Percentiles rank a stretch among this genome's conserved stretches.
These are phyloP conservation scores for Rhysida immarginata DNA, from an alignment of 1,140 invertebrate species.

Conservation along the genomic window DNA sequence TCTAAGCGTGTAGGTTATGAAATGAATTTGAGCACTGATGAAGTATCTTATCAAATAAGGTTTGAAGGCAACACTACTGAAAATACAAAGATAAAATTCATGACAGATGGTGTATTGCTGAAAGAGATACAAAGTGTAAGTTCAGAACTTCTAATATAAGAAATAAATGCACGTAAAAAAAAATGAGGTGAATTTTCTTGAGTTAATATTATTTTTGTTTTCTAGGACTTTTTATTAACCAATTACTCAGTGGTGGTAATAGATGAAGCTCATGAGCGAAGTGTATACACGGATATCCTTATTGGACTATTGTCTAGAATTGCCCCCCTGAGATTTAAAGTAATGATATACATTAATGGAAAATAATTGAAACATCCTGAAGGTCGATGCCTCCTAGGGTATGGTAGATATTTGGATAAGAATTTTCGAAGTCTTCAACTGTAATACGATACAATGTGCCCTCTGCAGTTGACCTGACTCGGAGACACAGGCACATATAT, in stretches of 20 bases:
- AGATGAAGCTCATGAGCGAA: constrained; percentile 95
- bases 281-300: constrained; percentile 86
- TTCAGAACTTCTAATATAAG: too few relatives aligned
- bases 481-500: too few relatives aligned
- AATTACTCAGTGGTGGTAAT: constrained; percentile 93
- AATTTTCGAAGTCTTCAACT: too few relatives aligned
- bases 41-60: constrained; percentile 91
- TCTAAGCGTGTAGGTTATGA: constrained; percentile 79
- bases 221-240: constrained; percentile 63
- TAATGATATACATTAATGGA: constrained; percentile 11
- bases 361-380: background rate
- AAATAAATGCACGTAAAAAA: background rate
- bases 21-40: constrained; percentile 56
- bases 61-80: constrained; percentile 87
- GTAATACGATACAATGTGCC: too few relatives aligned
- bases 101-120: constrained; percentile 98
- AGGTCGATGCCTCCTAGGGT: too few relatives aligned
- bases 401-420: too few relatives aligned
- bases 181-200: background rate
- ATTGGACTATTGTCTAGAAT: constrained; percentile 88
- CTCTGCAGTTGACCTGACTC: too few relatives aligned
- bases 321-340: constrained; percentile 62
- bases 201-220: constrained; percentile 2
- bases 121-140: constrained; percentile 45
- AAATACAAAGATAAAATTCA: constrained; percentile 91